Base-by-base conservation (phyloP, 2,113 vertebrate genomes). In the Eidolon helvum region DNA sequence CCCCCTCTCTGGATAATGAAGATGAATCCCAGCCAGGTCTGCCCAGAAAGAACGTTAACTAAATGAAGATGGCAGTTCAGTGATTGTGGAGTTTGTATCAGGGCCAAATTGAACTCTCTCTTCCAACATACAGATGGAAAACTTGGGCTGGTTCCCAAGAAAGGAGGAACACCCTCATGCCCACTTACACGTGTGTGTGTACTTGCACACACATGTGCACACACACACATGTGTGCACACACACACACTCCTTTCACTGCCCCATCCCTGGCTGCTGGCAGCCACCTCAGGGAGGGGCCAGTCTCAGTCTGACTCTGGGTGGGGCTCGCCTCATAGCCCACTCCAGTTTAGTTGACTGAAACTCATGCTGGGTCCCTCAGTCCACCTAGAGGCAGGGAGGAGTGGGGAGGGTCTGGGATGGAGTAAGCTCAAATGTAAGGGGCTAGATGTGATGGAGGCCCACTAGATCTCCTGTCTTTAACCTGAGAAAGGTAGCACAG, bases 1-100 rank as follows among this genome's bases (percentile, higher is more conserved):
- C 97, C 97, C 97, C 97, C 97, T 98, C 95, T 40, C 95, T 43
- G 96, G 97, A 89, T 98, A 98, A 99, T 98, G 98, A 98, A 98
- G 98, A 98, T 97, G 98, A 98, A 98, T 98, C 96, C 97, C 85
- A 83, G 97, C 97, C 98, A 98, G 98, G 97, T 98, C 98, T 98
- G 98, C 97, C 97, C 98, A 97, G 98, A 98, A 96, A 98, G 98
- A 95, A 97, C 15, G 65, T 98, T 98, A 98, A 89, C 92, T 97
- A 98, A 98, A 98, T 98, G 98, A 98, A 98, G 97, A 98, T 97
- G 98, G 98, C 97, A 97, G 96, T 80, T 98, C 97, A 97, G 97
- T 97, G 98, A 98, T 97, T 98, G 98, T 69, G 88, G 98, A 98
- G 98, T 97, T 97, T 98, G 98, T 98, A 97, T 94, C 77, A n/a